phyloP scores from a whole-genome alignment of 2,797 vertebrate species.

The Etheostoma perlongum region DNA sequence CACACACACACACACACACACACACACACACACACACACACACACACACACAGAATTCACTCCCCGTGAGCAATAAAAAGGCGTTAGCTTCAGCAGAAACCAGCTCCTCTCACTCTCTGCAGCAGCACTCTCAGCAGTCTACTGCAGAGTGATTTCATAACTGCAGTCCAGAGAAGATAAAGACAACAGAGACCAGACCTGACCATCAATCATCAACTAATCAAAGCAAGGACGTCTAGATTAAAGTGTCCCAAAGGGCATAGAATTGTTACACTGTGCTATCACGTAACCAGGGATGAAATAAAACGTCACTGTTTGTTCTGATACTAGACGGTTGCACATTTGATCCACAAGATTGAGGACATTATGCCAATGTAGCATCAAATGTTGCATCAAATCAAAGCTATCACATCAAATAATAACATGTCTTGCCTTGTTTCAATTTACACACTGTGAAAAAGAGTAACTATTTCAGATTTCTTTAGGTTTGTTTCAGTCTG shows the following conservation, averaged over 20 bases:
- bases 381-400: background rate
- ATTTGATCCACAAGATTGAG: background rate
- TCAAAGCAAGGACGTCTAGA: slow-evolving; percentile 27
- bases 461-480: slow-evolving; percentile 9
- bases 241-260: slow-evolving; percentile 10
- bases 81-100: slow-evolving; percentile 43
- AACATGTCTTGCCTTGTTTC: background rate
- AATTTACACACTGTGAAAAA: background rate
- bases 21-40: background rate
- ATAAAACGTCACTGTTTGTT: background rate
- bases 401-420: slow-evolving; percentile 15
- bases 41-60: slow-evolving; percentile 20
- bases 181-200: slow-evolving; percentile 23
- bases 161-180: slow-evolving; percentile 36
- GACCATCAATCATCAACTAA: slow-evolving; percentile 32
- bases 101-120: slow-evolving; percentile 15
- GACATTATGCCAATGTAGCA: background rate
- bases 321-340: background rate
- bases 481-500: background rate
- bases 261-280: background rate
- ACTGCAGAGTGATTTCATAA: slow-evolving; percentile 44
- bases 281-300: background rate
- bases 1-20: background rate
- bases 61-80: slow-evolving; percentile 22
- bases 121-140: slow-evolving; percentile 24